Evolutionary conservation across 2,888 invertebrate species (phyloP), one percentile per base, ranked within the genome.

Genomic region (Oegoconia quadripuncta): DNA sequence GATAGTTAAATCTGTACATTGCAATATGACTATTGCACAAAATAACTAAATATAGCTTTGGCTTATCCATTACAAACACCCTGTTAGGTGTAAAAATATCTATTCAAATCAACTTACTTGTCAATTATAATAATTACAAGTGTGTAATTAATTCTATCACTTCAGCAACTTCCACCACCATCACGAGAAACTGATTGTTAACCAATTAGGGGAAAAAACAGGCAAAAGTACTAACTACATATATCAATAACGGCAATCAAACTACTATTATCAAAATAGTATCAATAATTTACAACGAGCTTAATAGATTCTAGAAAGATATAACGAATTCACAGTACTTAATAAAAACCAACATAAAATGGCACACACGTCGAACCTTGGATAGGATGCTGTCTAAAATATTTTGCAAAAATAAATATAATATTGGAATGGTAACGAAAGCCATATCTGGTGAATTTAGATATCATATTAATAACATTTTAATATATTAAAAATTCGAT

Each of bases 11-110:
- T 75, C 82, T 81, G 77, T 84, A 86, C 84, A 86, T 76, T 74
- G 84, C 84, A 86, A 86, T 81, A 67, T 57, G 65, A 59, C 71
- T 84, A 86, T 84, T 87, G 86, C 86, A 87, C 86, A 77, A 78
- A 69, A 71, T 59, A 81, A 82, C 74, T 82, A 81, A 74, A 78
- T 65, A 79, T 80, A 83, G 78, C 86, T 87, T 86, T 86, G 86
- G 86, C 82, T 84, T 83, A 81, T 77, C 76, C 72, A 78, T 82
- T 76, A 79, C 54, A 69, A 78, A 78, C 77, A 74, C 71, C 71
- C 47, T 54, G 52, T 44, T 35, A 43, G 66, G 69, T 64, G 74
- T 50, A 51, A 63, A 64, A 65, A 63, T 66, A 66, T 58, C 23
- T 53, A 59, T 55, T 59, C 49, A 64, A 58, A 56, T 59, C 49